Evolutionary conservation across 2,113 vertebrate species (phyloP).

Genomic region (Rhineura floridana): DNA sequence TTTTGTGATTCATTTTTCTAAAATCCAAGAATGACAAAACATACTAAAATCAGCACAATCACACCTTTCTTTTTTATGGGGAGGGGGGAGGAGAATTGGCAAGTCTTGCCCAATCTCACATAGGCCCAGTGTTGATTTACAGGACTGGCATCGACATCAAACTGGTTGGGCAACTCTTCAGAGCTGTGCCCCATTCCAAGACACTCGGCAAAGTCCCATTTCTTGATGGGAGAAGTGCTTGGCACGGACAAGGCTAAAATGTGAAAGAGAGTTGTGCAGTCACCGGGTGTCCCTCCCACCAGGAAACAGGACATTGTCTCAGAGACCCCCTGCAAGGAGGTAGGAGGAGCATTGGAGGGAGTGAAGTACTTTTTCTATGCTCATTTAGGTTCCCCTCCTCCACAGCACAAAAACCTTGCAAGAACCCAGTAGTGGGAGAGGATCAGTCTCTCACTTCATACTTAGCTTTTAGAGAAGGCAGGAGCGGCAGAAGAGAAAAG

Average conservation of each 20-base stretch:
- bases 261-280: neutral
- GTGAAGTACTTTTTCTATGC: neutral
- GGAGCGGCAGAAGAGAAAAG: too few relatives aligned
- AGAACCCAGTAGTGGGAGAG: too few relatives aligned
- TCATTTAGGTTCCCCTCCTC: neutral
- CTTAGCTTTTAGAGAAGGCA: too few relatives aligned
- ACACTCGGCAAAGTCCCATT: neutral
- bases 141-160: neutral
- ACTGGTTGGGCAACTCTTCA: neutral
- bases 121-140: neutral
- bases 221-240: neutral
- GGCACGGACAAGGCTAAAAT: neutral
- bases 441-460: too few relatives aligned
- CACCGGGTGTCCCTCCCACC: neutral
- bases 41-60: slow-evolving; percentile 9
- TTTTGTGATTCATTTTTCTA: slow-evolving; percentile 3
- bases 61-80: neutral
- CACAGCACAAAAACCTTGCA: too few relatives aligned
- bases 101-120: neutral
- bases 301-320: neutral
- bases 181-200: neutral
- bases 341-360: neutral
- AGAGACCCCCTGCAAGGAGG: neutral
- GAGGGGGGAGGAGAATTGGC: neutral
- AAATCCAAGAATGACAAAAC: slow-evolving; percentile 1